Evolutionary conservation across 1,140 invertebrate species (phyloP).

Genomic region (Scylla paramamosain): DNA sequence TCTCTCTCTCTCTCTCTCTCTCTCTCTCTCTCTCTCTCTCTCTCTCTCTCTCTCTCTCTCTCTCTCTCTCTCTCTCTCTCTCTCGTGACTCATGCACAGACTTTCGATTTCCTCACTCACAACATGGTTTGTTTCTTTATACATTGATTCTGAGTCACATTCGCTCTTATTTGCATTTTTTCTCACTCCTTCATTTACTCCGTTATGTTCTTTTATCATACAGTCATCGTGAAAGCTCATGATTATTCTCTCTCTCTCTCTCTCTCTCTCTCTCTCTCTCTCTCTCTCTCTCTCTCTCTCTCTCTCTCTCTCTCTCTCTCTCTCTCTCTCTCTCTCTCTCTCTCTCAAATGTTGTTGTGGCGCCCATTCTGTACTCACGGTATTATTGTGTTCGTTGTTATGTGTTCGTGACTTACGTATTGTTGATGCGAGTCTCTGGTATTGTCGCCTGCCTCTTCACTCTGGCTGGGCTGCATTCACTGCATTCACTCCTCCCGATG

Average conservation of each 20-base stretch:
- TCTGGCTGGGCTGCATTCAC: no score
- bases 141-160: no score
- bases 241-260: not conserved
- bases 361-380: no score
- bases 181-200: not conserved
- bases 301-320: constrained; percentile 40
- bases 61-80: constrained; percentile 28
- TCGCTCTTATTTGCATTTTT: not conserved
- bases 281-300: constrained; percentile 8
- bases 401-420: no score
- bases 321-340: constrained; percentile 30
- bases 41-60: constrained; percentile 9
- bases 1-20: not conserved
- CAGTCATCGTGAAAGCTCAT: not conserved
- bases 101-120: no score
- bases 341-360: no score
- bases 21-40: not conserved
- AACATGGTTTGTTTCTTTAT: no score
- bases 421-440: no score
- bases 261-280: constrained; percentile 17
- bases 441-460: no score
- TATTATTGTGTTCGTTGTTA: no score
- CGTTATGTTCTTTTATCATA: not conserved
- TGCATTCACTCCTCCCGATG: no score
- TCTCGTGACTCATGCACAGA: not conserved